phyloP scores from a whole-genome alignment of 2,113 vertebrate species.

The Xenopus borealis region DNA sequence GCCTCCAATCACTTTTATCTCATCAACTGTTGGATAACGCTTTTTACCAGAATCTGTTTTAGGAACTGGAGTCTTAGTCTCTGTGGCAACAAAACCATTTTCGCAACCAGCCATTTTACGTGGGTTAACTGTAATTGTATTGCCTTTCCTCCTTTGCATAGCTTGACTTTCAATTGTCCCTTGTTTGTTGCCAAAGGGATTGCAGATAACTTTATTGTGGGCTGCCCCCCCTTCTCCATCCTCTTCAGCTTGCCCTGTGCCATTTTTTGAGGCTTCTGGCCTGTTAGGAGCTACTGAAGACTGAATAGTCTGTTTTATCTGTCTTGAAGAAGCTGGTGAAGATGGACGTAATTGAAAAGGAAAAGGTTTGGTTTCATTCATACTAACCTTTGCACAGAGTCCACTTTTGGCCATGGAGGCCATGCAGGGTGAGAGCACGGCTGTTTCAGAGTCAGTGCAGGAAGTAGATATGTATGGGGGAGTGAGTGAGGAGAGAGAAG shows the following conservation, averaged over 20 bases:
- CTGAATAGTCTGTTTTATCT: constrained; percentile 10
- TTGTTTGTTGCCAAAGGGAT: constrained; percentile 3
- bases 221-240: constrained; percentile 6
- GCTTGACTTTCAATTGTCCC: constrained; percentile 50
- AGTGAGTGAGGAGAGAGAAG: constrained; percentile 25
- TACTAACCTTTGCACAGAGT: constrained; percentile 15
- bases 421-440: constrained; percentile 11
- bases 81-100: constrained; percentile 16
- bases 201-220: not conserved
- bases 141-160: constrained; percentile 72
- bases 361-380: constrained; percentile 23
- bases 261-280: constrained; percentile 15
- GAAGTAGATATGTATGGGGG: constrained; percentile 20
- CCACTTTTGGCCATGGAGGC: constrained; percentile 27
- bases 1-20: constrained; percentile 87
- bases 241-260: constrained; percentile 6
- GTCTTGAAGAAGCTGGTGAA: constrained; percentile 9
- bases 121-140: constrained; percentile 83
- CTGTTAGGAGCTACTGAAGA: not conserved
- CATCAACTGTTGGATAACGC: constrained; percentile 80
- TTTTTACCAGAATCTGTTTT: constrained; percentile 63
- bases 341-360: constrained; percentile 37
- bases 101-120: constrained; percentile 51
- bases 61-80: not conserved
- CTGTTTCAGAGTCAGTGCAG: constrained; percentile 31